Evolutionary conservation across 2,888 invertebrate species (phyloP).

Genomic region (Achlya flavicornis): DNA sequence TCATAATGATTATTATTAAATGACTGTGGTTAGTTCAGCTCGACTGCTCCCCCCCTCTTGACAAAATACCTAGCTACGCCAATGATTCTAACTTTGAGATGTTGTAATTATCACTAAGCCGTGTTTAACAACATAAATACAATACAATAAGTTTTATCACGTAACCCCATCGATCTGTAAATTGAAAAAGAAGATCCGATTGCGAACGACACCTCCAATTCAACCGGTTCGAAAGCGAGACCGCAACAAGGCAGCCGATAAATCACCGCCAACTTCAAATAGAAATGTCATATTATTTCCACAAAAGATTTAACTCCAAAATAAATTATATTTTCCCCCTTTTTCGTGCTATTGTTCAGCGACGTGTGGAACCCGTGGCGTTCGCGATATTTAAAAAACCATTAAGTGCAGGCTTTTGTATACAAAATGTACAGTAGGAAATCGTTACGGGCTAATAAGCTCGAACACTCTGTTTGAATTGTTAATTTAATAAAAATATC

Average conservation of each 20-base stretch:
- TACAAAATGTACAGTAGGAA: conserved; percentile 49
- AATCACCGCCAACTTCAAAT: conserved; percentile 83
- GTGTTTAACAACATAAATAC: background rate
- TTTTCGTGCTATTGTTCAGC: conserved; percentile 75
- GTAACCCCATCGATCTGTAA: conserved; percentile 47
- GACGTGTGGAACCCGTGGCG: conserved; percentile 78
- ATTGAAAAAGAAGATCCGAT: conserved; percentile 50
- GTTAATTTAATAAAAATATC: conserved; percentile 25
- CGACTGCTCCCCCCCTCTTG: too few species aligned
- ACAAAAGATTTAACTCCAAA: conserved; percentile 85
- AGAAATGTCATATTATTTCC: conserved; percentile 85
- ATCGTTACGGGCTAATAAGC: conserved; percentile 35
- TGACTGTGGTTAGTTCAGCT: too few species aligned
- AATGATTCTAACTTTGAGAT: too few species aligned
- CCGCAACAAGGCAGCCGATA: conserved; percentile 77
- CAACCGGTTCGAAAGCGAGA: conserved; percentile 55
- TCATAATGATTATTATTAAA: too few species aligned
- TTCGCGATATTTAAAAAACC: conserved; percentile 82
- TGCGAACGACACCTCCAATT: conserved; percentile 61
- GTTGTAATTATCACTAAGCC: background rate
- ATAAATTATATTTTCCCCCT: conserved; percentile 83
- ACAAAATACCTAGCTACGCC: too few species aligned
- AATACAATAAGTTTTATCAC: conserved; percentile 5
- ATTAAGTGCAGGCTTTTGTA: conserved; percentile 79
- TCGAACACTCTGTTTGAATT: conserved; percentile 35